Conservation (phyloP, 2,113 vertebrate species). For the Equus quagga region DNA sequence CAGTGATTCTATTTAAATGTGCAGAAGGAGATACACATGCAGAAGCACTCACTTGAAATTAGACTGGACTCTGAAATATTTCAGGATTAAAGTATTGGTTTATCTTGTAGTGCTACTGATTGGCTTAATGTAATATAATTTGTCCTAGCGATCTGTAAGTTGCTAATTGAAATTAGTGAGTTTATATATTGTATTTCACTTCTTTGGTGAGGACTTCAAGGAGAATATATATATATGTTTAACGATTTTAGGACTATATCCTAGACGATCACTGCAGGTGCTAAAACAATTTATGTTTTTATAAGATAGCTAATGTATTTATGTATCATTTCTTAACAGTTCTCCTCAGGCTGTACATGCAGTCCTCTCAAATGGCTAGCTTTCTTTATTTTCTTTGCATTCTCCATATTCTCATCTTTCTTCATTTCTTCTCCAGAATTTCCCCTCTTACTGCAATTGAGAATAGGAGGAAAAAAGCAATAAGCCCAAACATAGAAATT, state of each 20-base stretch:
- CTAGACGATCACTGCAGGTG: background rate
- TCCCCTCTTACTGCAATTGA: background rate
- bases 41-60: background rate
- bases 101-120: background rate
- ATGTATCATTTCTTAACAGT: background rate
- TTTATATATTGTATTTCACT: background rate
- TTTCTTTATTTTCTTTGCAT: background rate
- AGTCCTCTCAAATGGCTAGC: background rate
- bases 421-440: background rate
- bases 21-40: background rate
- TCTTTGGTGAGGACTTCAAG: slow-evolving; percentile 4
- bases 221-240: background rate
- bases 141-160: background rate
- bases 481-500: background rate
- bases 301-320: background rate
- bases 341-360: background rate
- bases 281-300: background rate
- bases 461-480: background rate
- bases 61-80: background rate
- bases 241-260: background rate
- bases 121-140: background rate
- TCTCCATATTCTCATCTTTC: background rate
- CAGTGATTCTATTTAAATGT: background rate
- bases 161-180: background rate
- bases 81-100: background rate